Evolutionary conservation across 2,113 vertebrate species (phyloP), one percentile per base, ranked within the genome.

Genomic region (Prunella fulvescens): DNA sequence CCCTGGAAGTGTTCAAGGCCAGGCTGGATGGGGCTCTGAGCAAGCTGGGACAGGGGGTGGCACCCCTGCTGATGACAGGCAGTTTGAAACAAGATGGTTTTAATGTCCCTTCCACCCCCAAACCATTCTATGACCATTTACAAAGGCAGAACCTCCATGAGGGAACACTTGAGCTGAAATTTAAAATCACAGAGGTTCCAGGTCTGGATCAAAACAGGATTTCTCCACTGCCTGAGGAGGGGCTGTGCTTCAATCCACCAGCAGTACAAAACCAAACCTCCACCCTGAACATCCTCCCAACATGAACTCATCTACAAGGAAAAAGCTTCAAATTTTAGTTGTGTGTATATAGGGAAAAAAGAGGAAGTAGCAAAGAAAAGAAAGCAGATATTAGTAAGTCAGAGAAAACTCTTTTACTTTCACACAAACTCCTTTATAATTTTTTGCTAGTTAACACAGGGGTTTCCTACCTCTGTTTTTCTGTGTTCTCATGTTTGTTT

Each of bases 31-130:
- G 45, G 31, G 51, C 53, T 67, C 54, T 53, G 51, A 73, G 19
- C 18, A 28, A 4, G 0, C 26, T 45, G 58, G 58, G 0, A 0
- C 11, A 7, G 9, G 8, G 61, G 10, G 50, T 28, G 26, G 9
- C 33, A 74, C 11, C 28, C 26, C 16, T 67, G 60, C 61, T 60
- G 28, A 8, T 51, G 28, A 19, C 23, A 45, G 45, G 19, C 7
- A 20, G 9, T 5, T n/a, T 35, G 47, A 44, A 61, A 69, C 24
- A n/a, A n/a, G 29, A 35, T 40, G n/a, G 29, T 76, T 76, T 54
- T 16, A 47, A 19, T 31, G 70, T 19, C 40, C 12, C 31, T 76
- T 69, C 47, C 31, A 42, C 12, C 8, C 29, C n/a, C 47, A 42
- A 42, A 48, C 25, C 25, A 16, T 35, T 35, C n/a, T 1, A 1